Evolutionary conservation across 2,797 vertebrate genomes (phyloP), one percentile per base, ranked within the genome.

Genomic region (Cryptoblepharus egeriae): DNA sequence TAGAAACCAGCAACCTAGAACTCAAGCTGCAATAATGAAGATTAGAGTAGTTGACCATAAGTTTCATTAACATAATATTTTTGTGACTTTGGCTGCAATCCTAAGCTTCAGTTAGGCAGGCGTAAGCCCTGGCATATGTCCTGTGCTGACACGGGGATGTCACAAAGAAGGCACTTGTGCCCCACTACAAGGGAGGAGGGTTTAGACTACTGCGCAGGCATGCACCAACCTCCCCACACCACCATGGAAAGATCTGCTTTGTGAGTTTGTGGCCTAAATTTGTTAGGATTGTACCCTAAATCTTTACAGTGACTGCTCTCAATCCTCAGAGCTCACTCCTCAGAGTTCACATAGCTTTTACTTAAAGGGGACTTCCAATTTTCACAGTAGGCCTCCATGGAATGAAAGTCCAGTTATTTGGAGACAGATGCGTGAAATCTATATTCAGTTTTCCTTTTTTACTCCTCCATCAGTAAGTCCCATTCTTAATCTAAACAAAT

Each of bases 401-500:
- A 81, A 79, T 61, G 58, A 74, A 81, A 73, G n/a, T 57, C 1
- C 57, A 49, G 32, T 9, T 63, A 24, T 80, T 37, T 71, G 77
- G 77, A 32, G 24, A 63, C 32, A 63, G n/a, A 32, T 49, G n/a
- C 80, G 39, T 72, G 67, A 82, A 85, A 80, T 37, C 65, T 45
- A 6, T 7, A 26, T 68, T 60, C 1, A 60, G 13, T 42, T 20
- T 72, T 4, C 20, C 4, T 49, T 49, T 49, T 12, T 76, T 72
- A 52, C 24, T 64, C n/a, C 55, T 49, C 65, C 42, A 37, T 64
- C 28, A 26, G 9, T 49, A 49, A 49, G 45, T 9, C 13, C 22
- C 7, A 80, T 49, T 68, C 81, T 75, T 35, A 72, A 82, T 61
- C 20, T 49, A 71, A 82, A 61, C 11, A 61, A 28, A 26, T 61